A percentile compares a stretch with the other conserved stretches of the same genome.
These are phyloP conservation scores for Dryobota labecula DNA, from an alignment of 2,888 invertebrate species.

Conservation along the genomic window DNA sequence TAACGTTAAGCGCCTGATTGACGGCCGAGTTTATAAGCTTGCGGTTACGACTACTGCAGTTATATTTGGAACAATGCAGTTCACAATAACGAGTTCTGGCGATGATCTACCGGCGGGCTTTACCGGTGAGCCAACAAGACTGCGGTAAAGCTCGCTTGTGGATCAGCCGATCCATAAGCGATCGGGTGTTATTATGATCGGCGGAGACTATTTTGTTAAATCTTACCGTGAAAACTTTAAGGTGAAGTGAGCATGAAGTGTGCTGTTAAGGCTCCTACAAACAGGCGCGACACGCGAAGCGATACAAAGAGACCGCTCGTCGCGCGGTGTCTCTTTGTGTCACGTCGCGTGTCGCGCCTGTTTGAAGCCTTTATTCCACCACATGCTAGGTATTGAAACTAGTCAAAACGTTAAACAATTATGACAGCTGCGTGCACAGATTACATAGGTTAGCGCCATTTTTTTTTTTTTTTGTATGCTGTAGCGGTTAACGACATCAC, in stretches of 20 bases:
- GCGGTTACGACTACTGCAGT: conserved; percentile 3
- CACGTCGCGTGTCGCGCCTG: no score
- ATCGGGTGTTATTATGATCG: no score
- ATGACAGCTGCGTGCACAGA: no score
- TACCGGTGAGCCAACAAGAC: not conserved
- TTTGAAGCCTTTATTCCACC: no score
- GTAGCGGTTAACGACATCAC: no score
- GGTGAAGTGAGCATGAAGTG: not conserved
- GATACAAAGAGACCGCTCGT: no score
- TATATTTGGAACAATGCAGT: not conserved
- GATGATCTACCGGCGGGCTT: not conserved
- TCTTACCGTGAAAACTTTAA: not conserved
- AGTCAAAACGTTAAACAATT: no score
- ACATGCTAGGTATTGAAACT: not conserved
- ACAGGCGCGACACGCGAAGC: no score
- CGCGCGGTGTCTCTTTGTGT: no score
- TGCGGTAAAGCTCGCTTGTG: not conserved
- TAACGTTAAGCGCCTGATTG: conserved; percentile 3
- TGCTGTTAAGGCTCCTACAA: not conserved
- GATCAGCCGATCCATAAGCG: not conserved
- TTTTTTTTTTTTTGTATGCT: no score
- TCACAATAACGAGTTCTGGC: not conserved
- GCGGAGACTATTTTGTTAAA: not conserved
- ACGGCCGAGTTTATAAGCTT: not conserved
- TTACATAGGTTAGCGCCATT: no score